Evolutionary conservation across 2,888 invertebrate species (phyloP), one percentile per base, ranked within the genome.

Genomic region (Antitype chi): DNA sequence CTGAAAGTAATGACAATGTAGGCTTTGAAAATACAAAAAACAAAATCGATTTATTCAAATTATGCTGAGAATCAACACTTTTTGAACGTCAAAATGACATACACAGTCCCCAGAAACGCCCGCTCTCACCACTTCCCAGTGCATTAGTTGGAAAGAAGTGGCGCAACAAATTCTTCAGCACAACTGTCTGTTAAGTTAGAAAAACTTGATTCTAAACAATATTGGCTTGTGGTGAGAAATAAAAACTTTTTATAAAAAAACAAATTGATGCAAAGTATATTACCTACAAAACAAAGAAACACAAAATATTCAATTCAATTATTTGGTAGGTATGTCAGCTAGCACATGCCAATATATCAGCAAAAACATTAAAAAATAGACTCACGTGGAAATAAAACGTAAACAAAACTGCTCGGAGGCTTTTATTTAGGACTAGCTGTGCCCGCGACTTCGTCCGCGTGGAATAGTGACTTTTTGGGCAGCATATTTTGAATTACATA

Each of bases 1-100:
- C 96, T 96, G 93, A 47, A 92, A 86, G 32, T 49, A 63, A 63
- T 2, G 0, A 28, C 4, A 6, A 62, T 17, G 8, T 28, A 52
- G 52, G 13, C n/a, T 17, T 74, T 53, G 28, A 60, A 60, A 60
- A 60, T 59, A 3, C 17, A 4, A 59, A 9, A 59, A 59, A 9
- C 32, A 11, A 60, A 28, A 32, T 9, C 5, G 0, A 60, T 60
- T 38, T 23, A 32, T 60, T 60, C 11, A 23, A 5, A 32, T 5
- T 59, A 25, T 17, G 25, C 8, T 25, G 7, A 57, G 25, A 57
- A 25, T 57, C 25, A 25, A 3, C 17, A 25, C 15, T 25, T 15
- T 25, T 28, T 59, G 28, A 28, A 28, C 17, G 15, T 57, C 25
- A 25, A 17, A 25, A 25, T 25, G 15, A 57, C 17, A 57, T 57